A percentile compares a stretch with the other conserved stretches of the same genome.
Conservation (phyloP, 2,797 vertebrate genomes). For the Astyanax mexicanus region DNA sequence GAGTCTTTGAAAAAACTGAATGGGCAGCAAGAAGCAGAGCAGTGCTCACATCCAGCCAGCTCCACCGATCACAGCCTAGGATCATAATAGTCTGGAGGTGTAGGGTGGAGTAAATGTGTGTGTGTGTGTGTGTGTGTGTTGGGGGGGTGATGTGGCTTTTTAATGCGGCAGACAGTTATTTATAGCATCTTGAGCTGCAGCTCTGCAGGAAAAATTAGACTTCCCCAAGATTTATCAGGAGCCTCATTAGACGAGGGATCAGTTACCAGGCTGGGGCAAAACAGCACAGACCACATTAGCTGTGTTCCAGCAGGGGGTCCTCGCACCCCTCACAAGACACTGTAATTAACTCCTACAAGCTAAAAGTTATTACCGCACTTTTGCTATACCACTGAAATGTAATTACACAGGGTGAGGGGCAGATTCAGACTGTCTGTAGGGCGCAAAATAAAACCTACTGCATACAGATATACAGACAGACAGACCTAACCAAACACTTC, state of each 20-base stretch:
- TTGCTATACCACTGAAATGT: background rate
- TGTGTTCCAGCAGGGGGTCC: slow-evolving; percentile 5
- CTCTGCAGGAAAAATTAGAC: slow-evolving; percentile 41
- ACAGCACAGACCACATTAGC: slow-evolving; percentile 34
- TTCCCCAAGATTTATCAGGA: slow-evolving; percentile 43
- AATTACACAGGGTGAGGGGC: too few species aligned
- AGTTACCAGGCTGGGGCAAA: slow-evolving; percentile 37
- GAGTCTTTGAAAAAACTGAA: slow-evolving; percentile 9
- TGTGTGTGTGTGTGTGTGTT: too few species aligned
- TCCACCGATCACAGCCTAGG: slow-evolving; percentile 48
- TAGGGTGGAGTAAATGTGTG: background rate
- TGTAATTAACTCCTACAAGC: background rate
- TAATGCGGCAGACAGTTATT: slow-evolving; percentile 52
- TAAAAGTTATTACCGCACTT: background rate
- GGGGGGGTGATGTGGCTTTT: slow-evolving; percentile 33
- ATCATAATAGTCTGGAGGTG: slow-evolving; percentile 42
- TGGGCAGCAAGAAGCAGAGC: slow-evolving; percentile 6
- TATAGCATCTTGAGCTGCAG: slow-evolving; percentile 40
- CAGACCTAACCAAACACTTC: too few species aligned
- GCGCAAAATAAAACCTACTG: too few species aligned
- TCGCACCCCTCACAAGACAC: background rate
- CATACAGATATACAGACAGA: too few species aligned
- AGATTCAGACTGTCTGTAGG: too few species aligned
- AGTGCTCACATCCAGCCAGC: slow-evolving; percentile 26
- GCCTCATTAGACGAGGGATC: slow-evolving; percentile 53